Conservation (phyloP, 1,140 invertebrate species). For the Nylanderia fulva region DNA sequence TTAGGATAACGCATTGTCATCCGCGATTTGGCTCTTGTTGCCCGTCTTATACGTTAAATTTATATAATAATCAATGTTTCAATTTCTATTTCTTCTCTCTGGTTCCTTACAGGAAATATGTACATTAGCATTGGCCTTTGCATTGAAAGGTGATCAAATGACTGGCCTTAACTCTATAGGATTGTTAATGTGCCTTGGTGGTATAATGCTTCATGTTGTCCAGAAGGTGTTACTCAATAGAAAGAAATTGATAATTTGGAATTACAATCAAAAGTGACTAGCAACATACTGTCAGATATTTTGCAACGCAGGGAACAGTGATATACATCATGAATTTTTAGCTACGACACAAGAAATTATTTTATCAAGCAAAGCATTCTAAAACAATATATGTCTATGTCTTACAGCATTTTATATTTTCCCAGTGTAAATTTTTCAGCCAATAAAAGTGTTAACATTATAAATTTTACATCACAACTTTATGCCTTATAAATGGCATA, state of each 20-base stretch:
- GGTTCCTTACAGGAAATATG: constrained; percentile 93
- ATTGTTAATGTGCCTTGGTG: constrained; percentile 94
- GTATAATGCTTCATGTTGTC: constrained; percentile 95
- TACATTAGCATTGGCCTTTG: constrained; percentile 94
- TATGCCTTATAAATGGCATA: not conserved
- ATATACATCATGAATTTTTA: constrained; percentile 31
- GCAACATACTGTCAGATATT: constrained; percentile 81
- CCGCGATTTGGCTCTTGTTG: no score
- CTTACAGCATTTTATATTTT: constrained; percentile 50
- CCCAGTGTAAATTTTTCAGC: constrained; percentile 4
- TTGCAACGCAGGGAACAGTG: constrained; percentile 82
- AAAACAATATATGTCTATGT: constrained; percentile 25
- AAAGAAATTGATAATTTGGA: constrained; percentile 80
- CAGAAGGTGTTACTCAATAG: constrained; percentile 88
- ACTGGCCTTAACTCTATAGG: constrained; percentile 94
- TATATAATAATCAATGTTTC: not conserved
- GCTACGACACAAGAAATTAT: not conserved
- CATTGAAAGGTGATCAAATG: constrained; percentile 94
- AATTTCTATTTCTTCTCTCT: not conserved
- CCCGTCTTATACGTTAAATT: no score
- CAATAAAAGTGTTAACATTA: not conserved
- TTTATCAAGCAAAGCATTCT: constrained; percentile 3
- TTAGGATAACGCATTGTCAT: no score
- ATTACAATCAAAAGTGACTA: constrained; percentile 79
- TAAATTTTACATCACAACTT: not conserved